phyloP scores from a whole-genome alignment of 2,797 vertebrate genomes.

The Sebastes flavidus region DNA sequence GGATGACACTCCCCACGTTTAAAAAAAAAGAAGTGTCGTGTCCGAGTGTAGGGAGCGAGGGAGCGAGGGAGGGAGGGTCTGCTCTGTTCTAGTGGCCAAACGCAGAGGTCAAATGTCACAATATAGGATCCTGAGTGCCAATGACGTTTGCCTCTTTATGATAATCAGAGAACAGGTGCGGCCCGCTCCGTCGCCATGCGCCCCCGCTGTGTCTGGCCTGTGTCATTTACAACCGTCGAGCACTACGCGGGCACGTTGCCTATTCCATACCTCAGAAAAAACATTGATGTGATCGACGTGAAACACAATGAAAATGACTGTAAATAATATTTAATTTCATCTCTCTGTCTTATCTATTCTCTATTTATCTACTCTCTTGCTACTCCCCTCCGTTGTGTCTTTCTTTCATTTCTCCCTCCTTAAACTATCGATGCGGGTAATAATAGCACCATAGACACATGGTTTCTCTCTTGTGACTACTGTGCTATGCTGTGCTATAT shows the following conservation, averaged over 20 bases:
- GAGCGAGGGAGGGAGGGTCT: conserved; percentile 40
- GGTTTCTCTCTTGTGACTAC: conserved; percentile 86
- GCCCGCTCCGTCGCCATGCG: conserved; percentile 58
- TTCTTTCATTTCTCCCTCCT: conserved; percentile 66
- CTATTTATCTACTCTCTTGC: conserved; percentile 65
- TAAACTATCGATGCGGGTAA: conserved; percentile 92
- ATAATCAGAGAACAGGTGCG: conserved; percentile 85
- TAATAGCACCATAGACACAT: conserved; percentile 87
- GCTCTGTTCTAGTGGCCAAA: conserved; percentile 84
- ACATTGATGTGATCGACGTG: conserved; percentile 61
- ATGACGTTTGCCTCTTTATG: conserved; percentile 96
- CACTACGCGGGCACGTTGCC: conserved; percentile 59
- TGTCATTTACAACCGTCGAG: conserved; percentile 76
- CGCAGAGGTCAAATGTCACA: conserved; percentile 86
- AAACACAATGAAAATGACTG: conserved; percentile 74
- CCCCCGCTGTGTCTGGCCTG: conserved; percentile 74
- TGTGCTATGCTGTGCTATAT: conserved; percentile 87
- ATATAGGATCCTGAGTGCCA: conserved; percentile 90
- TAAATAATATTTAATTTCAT: conserved; percentile 78
- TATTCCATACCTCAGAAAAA: conserved; percentile 75
- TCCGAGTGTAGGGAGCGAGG: conserved; percentile 37
- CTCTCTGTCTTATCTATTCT: conserved; percentile 59
- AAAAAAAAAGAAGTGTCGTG: conserved; percentile 22
- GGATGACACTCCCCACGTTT: conserved; percentile 24
- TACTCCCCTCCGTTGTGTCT: conserved; percentile 46